A percentile compares a stretch with the other conserved stretches of the same genome.
Evolutionary conservation across 2,888 invertebrate genomes (phyloP).

Genomic region (Galerucella calmariensis): DNA sequence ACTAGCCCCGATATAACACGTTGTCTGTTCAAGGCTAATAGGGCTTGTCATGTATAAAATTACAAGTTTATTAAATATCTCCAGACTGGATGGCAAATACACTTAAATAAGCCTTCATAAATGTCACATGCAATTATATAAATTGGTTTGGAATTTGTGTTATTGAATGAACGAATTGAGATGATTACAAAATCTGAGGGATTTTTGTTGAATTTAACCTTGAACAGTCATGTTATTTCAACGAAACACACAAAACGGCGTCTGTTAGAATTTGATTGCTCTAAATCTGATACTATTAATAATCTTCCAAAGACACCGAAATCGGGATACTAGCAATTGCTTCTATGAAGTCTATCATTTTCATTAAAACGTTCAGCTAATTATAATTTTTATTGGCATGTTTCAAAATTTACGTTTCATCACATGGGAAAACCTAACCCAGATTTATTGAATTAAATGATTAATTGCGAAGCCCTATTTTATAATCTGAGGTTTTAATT

Average conservation of each 20-base stretch:
- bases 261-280: not conserved
- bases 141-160: not conserved
- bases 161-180: not conserved
- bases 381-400: not conserved
- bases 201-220: not conserved
- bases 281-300: not conserved
- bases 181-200: not conserved
- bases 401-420: not conserved
- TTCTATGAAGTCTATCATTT: not conserved
- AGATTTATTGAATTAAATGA: not conserved
- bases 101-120: not conserved
- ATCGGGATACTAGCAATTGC: not conserved
- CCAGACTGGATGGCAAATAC: not conserved
- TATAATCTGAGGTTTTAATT: too few species aligned
- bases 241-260: not conserved
- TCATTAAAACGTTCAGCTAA: not conserved
- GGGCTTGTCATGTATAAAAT: too few species aligned
- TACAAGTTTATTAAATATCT: too few species aligned
- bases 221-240: not conserved
- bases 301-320: conserved; percentile 4
- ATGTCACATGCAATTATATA: not conserved
- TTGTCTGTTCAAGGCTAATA: too few species aligned
- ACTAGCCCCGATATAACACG: too few species aligned
- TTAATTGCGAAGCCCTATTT: too few species aligned
- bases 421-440: not conserved